These are phyloP conservation scores for Brachirus orientalis DNA, from an alignment of 2,113 vertebrate genomes.

Conservation along the genomic window DNA sequence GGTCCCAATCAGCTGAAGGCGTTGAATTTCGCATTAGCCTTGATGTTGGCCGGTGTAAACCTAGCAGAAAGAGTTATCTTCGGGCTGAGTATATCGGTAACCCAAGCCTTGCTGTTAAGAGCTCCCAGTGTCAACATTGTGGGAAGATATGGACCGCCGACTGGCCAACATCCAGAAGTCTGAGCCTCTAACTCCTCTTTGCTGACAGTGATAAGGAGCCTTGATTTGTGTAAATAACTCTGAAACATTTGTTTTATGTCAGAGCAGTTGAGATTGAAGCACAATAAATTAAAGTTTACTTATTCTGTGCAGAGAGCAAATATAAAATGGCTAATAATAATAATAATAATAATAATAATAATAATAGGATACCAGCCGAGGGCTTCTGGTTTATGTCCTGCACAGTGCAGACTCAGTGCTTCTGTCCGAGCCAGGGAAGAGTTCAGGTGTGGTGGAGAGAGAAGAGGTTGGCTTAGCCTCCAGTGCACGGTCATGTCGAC, in stretches of 20 bases:
- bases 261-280: constrained; percentile 31
- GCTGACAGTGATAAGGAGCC: constrained; percentile 66
- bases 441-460: constrained; percentile 72
- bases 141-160: constrained; percentile 70
- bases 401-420: constrained; percentile 24
- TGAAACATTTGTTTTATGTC: constrained; percentile 29
- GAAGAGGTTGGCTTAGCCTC: constrained; percentile 37
- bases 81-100: constrained; percentile 67
- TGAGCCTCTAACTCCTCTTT: constrained; percentile 40
- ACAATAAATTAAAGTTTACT: constrained; percentile 17
- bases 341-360: too few relatives aligned
- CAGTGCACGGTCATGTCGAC: constrained; percentile 30
- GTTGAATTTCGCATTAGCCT: constrained; percentile 67
- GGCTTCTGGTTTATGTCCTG: constrained; percentile 32
- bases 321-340: neutral
- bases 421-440: constrained; percentile 66
- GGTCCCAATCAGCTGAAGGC: constrained; percentile 35
- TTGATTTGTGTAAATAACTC: constrained; percentile 56
- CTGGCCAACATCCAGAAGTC: constrained; percentile 75
- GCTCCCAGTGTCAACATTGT: constrained; percentile 79
- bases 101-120: constrained; percentile 76
- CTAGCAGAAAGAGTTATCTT: constrained; percentile 65
- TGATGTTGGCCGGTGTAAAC: constrained; percentile 69
- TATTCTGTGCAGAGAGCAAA: neutral
- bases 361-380: constrained; percentile 6